phyloP scores from a whole-genome alignment of 2,113 vertebrate genomes.

The Brachyhypopomus occidentalis region DNA sequence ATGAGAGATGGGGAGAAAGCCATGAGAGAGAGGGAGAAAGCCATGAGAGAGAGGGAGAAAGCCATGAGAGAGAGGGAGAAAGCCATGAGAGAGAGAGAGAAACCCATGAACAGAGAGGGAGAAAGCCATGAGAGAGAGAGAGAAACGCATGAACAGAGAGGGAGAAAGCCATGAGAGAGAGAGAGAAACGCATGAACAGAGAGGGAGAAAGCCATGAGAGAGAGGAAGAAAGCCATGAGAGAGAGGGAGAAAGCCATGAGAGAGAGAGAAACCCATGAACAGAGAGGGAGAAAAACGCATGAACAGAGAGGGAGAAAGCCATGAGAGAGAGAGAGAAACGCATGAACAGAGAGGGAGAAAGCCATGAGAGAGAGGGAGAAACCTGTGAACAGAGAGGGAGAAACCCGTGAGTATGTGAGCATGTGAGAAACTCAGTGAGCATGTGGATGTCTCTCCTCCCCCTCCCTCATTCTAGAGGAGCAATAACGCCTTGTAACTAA shows the following conservation, averaged over 20 bases:
- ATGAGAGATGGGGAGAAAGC: background rate
- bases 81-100: background rate
- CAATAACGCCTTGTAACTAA: conserved; percentile 59
- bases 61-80: background rate
- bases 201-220: background rate
- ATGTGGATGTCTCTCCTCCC: conserved; percentile 33
- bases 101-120: background rate
- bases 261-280: background rate
- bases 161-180: background rate
- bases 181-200: too few species aligned
- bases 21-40: too few species aligned
- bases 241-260: background rate
- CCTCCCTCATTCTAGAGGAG: conserved; percentile 41
- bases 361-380: background rate
- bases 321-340: too few species aligned
- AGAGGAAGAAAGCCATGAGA: background rate
- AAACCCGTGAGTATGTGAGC: background rate
- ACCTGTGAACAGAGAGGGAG: background rate
- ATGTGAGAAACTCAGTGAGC: background rate
- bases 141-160: background rate
- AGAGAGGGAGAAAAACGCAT: background rate
- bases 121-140: background rate
- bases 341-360: background rate
- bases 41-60: background rate
- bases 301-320: background rate